A percentile compares a stretch with the other conserved stretches of the same genome.
Conservation (phyloP, 2,113 vertebrate genomes). For the Lipotes vexillifer region DNA sequence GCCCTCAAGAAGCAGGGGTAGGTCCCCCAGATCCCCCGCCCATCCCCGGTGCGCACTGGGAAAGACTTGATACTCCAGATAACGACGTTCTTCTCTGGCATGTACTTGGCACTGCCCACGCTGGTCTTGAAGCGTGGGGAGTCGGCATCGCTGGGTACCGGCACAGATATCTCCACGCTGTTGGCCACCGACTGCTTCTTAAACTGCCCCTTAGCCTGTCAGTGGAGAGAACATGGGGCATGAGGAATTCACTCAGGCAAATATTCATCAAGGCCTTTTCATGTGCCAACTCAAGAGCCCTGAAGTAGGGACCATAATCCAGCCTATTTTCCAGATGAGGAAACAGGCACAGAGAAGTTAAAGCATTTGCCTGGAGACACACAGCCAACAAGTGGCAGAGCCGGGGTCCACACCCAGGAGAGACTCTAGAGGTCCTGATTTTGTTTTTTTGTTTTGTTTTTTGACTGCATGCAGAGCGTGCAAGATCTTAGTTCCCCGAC, state of each 20-base stretch:
- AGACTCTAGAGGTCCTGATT: background rate
- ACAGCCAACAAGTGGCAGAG: background rate
- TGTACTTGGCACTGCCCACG: constrained; percentile 89
- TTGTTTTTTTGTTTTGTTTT: too few species aligned
- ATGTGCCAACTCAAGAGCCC: background rate
- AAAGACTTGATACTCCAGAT: constrained; percentile 97
- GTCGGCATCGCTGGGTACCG: constrained; percentile 94
- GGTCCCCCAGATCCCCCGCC: background rate
- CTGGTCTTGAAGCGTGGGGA: constrained; percentile 95
- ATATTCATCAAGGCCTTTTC: background rate
- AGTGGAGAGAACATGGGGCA: background rate
- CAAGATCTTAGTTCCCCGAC: too few species aligned
- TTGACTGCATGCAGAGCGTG: too few species aligned
- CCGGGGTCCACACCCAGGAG: background rate
- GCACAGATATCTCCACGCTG: constrained; percentile 92
- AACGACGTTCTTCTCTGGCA: constrained; percentile 91
- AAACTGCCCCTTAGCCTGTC: constrained; percentile 95
- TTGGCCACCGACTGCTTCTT: constrained; percentile 98
- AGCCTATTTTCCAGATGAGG: background rate
- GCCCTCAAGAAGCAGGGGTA: rapidly evolving
- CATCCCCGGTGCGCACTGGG: constrained; percentile 82
- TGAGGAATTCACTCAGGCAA: background rate
- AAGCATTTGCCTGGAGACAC: background rate
- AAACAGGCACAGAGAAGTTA: background rate
- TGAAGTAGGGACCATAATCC: background rate